Percentiles rank a stretch among this genome's conserved stretches.
Conservation (phyloP, 1,140 invertebrate species). For the Panagrolaimus sp. region DNA sequence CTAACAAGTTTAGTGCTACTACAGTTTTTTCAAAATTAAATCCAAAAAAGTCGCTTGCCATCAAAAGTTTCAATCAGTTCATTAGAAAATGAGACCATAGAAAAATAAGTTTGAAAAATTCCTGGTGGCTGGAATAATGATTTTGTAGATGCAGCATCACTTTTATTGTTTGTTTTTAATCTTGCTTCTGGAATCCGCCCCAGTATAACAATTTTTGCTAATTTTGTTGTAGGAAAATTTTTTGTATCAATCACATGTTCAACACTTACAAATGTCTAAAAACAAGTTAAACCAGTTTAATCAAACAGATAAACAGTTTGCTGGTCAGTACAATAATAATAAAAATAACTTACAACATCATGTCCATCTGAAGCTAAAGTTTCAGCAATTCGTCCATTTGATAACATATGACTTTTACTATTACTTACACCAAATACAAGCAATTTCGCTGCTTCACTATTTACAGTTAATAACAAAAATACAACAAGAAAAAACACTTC, state of each 20-base stretch:
- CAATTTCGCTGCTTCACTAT: not conserved
- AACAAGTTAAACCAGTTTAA: not conserved
- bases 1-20: no score
- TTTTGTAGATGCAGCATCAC: not conserved
- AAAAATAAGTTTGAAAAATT: not conserved
- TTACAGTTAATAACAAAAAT: no score
- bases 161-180: not conserved
- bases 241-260: no score
- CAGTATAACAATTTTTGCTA: not conserved
- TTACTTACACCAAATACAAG: not conserved
- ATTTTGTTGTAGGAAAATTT: not conserved
- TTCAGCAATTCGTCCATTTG: conserved; percentile 6
- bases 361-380: not conserved
- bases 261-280: no score
- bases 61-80: not conserved
- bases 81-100: not conserved
- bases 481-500: no score
- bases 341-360: not conserved
- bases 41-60: not conserved
- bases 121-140: not conserved
- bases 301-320: no score
- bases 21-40: no score
- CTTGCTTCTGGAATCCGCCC: not conserved
- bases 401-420: conserved; percentile 4
- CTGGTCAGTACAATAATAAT: no score